Base-by-base conservation (phyloP, 2,888 invertebrate genomes). In the Trichopria drosophilae region DNA sequence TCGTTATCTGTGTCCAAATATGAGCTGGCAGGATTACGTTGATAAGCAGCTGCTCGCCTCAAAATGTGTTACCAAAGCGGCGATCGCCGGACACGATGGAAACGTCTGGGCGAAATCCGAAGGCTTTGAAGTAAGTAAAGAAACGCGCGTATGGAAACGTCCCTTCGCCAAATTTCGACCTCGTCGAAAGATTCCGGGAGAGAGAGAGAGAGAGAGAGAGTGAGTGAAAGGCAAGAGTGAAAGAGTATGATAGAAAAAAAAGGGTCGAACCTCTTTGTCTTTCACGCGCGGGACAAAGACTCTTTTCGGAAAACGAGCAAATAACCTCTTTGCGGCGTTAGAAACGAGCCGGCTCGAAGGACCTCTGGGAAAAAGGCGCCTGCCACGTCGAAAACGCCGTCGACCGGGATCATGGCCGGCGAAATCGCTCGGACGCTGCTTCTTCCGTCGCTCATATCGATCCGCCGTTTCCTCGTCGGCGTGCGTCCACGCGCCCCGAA, bases 1-100 rank as follows among this genome's bases (percentile, higher is more conserved):
- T n/a, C n/a, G n/a, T n/a, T 41, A 47, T 42, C 45, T 55, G 61
- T 62, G 64, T 62, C 62, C 53, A 64, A 67, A 68, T 62, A 93
- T 93, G 93, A 93, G 92, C 88, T 93, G 93, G 93, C 93, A 93
- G 88, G 93, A 93, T 88, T 93, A 93, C 84, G 90, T 93, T 81
- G 93, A 93, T 84, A 93, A 92, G 85, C 93, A 93, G 84, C 87
- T 93, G 82, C 84, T 93, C 82, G 92, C 92, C 78, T 92, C 93
- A 79, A 87, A 88, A 80, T 93, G 92, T 87, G 92, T 93, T 75
- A 88, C 88, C 80, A 91, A 90, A 84, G 93, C 93, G 73, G 92
- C 91, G 77, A 93, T 93, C 80, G 91, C 90, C 77, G 93, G 93
- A 79, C 92, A 90, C 82, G 93, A 93, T 79, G 93, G 93, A 77